Evolutionary conservation across 1,140 invertebrate species (phyloP).

Genomic region (Microplitis demolitor): DNA sequence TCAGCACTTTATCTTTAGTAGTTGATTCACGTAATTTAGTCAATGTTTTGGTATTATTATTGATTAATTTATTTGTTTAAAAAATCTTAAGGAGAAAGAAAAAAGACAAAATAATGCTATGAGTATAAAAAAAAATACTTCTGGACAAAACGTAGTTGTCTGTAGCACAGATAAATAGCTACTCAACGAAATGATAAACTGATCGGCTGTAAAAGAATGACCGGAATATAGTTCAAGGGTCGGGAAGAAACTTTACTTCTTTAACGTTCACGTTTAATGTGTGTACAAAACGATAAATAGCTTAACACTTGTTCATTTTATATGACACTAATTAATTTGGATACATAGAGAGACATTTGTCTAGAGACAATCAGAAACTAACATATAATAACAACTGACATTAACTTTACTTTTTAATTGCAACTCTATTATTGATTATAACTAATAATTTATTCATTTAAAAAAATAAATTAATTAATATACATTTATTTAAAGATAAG

Average conservation of each 20-base stretch:
- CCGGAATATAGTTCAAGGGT: constrained; percentile 52
- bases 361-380: too few species aligned
- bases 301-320: not conserved
- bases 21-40: not conserved
- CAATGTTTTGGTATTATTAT: not conserved
- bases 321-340: not conserved
- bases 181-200: constrained; percentile 4
- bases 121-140: not conserved
- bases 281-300: not conserved
- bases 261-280: not conserved
- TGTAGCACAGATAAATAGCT: not conserved
- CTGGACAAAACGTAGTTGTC: not conserved
- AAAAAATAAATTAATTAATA: too few species aligned
- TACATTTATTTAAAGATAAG: too few species aligned
- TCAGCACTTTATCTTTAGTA: not conserved
- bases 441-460: too few species aligned
- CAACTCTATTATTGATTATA: too few species aligned
- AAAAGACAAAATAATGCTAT: not conserved
- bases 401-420: too few species aligned
- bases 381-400: too few species aligned
- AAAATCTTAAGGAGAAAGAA: too few species aligned
- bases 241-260: constrained; percentile 20
- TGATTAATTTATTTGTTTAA: not conserved
- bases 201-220: constrained; percentile 30
- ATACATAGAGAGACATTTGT: too few species aligned